These are phyloP conservation scores for Epinotia ramella DNA, from an alignment of 2,888 invertebrate genomes.

Conservation along the genomic window DNA sequence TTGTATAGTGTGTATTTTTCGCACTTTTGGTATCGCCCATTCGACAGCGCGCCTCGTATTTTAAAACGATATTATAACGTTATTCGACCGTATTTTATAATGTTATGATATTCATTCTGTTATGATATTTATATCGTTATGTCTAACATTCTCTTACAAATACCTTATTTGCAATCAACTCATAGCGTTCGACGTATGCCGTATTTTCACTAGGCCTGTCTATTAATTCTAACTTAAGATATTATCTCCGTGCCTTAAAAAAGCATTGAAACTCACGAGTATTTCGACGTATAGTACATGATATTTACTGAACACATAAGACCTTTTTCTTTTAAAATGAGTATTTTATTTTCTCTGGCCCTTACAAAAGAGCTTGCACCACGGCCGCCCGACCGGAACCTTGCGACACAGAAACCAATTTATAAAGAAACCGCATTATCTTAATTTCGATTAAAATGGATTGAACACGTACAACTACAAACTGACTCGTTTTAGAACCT, in stretches of 20 bases:
- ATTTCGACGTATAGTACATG: neutral
- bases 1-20: too few species aligned
- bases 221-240: neutral
- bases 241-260: neutral
- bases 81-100: too few species aligned
- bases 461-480: conserved; percentile 31
- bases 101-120: too few species aligned
- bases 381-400: conserved; percentile 28
- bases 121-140: too few species aligned
- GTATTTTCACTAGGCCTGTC: neutral
- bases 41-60: too few species aligned
- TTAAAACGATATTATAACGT: too few species aligned
- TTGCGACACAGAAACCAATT: conserved; percentile 36
- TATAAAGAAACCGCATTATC: conserved; percentile 35
- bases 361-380: conserved; percentile 37
- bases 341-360: conserved; percentile 32
- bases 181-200: too few species aligned
- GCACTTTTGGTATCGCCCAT: too few species aligned
- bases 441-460: conserved; percentile 39
- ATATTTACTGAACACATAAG: neutral
- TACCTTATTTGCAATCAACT: too few species aligned
- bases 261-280: neutral
- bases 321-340: neutral
- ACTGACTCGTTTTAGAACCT: neutral
- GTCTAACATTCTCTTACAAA: too few species aligned